Evolutionary conservation across 2,888 invertebrate species (phyloP).

Genomic region (Limnephilus marmoratus): DNA sequence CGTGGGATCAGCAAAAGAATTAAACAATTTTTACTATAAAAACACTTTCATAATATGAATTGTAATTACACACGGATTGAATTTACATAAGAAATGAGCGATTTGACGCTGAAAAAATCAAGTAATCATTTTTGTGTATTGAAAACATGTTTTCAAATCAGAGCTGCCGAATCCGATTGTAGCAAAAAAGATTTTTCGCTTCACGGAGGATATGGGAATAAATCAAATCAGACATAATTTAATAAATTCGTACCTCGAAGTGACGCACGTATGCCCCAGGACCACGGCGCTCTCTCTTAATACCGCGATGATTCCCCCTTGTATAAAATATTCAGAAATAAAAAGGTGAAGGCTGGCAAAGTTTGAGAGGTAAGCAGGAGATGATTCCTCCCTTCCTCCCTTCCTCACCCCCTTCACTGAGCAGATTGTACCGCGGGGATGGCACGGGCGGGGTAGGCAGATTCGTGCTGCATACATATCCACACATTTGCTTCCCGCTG

Average conservation of each 20-base stretch:
- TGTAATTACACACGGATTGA: neutral
- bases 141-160: neutral
- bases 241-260: conserved; percentile 20
- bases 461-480: conserved; percentile 22
- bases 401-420: neutral
- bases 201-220: neutral
- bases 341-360: conserved; percentile 14
- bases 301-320: conserved; percentile 17
- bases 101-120: neutral
- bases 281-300: conserved; percentile 16
- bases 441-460: neutral
- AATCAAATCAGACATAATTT: conserved; percentile 25
- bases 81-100: neutral
- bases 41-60: neutral
- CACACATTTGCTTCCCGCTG: conserved; percentile 26
- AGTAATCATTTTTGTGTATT: neutral
- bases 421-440: neutral
- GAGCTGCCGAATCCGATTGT: neutral
- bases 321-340: conserved; percentile 44
- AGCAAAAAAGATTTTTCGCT: neutral
- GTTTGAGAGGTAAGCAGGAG: neutral
- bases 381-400: neutral
- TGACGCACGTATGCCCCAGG: conserved; percentile 31
- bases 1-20: no score
- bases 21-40: neutral